Conservation (phyloP, 2,113 vertebrate species). For the Hypomesus transpacificus region DNA sequence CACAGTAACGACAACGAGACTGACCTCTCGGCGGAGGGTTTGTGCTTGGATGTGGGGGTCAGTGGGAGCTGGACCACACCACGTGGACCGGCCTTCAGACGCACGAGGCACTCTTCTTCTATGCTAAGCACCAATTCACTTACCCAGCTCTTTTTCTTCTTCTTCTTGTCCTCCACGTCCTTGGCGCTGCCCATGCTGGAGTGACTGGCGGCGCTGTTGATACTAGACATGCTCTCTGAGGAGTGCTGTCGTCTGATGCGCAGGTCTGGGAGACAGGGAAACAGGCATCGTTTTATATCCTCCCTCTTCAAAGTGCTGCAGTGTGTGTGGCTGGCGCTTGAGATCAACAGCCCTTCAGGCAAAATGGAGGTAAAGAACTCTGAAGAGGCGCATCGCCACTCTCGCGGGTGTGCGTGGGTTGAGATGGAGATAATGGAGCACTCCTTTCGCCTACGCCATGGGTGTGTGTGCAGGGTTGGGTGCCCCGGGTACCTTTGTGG, state of each 20-base stretch:
- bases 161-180: conserved; percentile 81
- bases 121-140: background rate
- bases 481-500: conserved; percentile 70
- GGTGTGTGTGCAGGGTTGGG: background rate
- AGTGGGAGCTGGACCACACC: background rate
- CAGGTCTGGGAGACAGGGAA: conserved; percentile 66
- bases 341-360: background rate
- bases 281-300: conserved; percentile 21
- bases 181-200: conserved; percentile 83
- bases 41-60: background rate
- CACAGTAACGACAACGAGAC: conserved; percentile 5
- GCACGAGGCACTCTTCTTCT: background rate
- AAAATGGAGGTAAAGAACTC: background rate
- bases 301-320: background rate
- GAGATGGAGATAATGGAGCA: background rate
- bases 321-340: background rate
- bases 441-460: background rate
- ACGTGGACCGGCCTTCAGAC: background rate
- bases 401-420: background rate
- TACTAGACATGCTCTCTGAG: conserved; percentile 81
- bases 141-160: conserved; percentile 87
- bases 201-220: conserved; percentile 83
- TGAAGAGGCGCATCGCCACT: background rate
- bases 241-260: conserved; percentile 81
- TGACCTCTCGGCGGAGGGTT: background rate